Evolutionary conservation across 2,113 vertebrate species (phyloP).

Genomic region (Entelurus aequoreus): DNA sequence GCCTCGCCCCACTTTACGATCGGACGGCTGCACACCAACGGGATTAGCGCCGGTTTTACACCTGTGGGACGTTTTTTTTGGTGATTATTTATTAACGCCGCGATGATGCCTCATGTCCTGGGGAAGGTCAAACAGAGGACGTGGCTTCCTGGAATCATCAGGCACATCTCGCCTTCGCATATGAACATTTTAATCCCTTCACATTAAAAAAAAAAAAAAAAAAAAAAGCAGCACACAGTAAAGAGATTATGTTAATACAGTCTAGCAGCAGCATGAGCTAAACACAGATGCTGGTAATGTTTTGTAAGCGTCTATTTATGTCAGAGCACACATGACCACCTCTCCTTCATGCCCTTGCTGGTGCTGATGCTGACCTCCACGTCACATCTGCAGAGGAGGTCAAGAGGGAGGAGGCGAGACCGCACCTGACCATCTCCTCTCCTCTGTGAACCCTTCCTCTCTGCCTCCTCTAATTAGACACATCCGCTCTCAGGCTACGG

Average conservation of each 20-base stretch:
- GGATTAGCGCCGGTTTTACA: conserved; percentile 38
- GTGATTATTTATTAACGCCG: no score
- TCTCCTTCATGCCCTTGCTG: conserved; percentile 9
- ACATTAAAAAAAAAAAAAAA: conserved; percentile 28
- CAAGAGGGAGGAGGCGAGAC: conserved; percentile 6
- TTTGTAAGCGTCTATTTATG: conserved; percentile 42
- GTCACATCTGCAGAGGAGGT: conserved; percentile 44
- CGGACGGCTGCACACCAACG: conserved; percentile 30
- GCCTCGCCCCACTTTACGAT: conserved; percentile 26
- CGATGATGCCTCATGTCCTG: neutral
- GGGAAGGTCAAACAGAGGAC: conserved; percentile 3
- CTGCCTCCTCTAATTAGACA: neutral
- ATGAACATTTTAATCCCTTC: conserved; percentile 26
- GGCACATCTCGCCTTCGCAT: conserved; percentile 17
- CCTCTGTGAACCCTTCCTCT: neutral
- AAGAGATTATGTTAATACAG: conserved; percentile 27
- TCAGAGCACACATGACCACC: conserved; percentile 7
- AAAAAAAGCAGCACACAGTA: conserved; percentile 6
- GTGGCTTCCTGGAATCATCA: conserved; percentile 18
- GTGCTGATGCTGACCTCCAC: conserved; percentile 39
- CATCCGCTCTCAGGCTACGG: no score
- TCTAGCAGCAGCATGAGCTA: conserved; percentile 8
- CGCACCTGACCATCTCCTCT: neutral
- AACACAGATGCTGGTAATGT: conserved; percentile 27
- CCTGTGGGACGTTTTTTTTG: no score